A percentile compares a stretch with the other conserved stretches of the same genome.
phyloP scores from a whole-genome alignment of 1,140 invertebrate species.

The Drosophila persimilis region DNA sequence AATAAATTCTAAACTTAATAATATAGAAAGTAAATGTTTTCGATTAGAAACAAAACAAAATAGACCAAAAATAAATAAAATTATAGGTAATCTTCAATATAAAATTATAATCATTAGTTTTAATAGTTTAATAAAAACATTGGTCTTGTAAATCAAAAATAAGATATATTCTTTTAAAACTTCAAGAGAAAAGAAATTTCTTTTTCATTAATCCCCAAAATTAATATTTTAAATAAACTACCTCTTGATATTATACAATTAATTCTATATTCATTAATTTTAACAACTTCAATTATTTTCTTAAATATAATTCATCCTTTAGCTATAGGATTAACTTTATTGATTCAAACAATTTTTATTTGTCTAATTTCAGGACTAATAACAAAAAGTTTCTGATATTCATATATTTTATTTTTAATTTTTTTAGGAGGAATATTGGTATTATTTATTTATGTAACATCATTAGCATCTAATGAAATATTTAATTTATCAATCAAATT shows the following conservation, averaged over 20 bases:
- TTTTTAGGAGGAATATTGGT: slow-evolving; percentile 45
- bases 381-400: slow-evolving; percentile 56
- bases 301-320: slow-evolving; percentile 84
- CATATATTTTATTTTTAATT: slow-evolving; percentile 55
- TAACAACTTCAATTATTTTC: slow-evolving; percentile 70
- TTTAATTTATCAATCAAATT: slow-evolving; percentile 81
- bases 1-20: no score
- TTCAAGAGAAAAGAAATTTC: slow-evolving; percentile 84
- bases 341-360: slow-evolving; percentile 83
- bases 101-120: slow-evolving; percentile 77
- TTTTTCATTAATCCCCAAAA: slow-evolving; percentile 86
- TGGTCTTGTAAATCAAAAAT: slow-evolving; percentile 86
- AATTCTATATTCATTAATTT: slow-evolving; percentile 70
- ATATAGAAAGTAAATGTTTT: no score
- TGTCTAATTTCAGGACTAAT: slow-evolving; percentile 52
- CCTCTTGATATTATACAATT: slow-evolving; percentile 84
- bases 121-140: slow-evolving; percentile 86
- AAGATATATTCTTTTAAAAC: slow-evolving; percentile 84
- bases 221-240: slow-evolving; percentile 83
- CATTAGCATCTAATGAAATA: slow-evolving; percentile 85
- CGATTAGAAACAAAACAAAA: no score
- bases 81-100: no score
- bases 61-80: no score
- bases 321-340: slow-evolving; percentile 84
- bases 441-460: slow-evolving; percentile 81